Evolutionary conservation across 2,113 vertebrate species (phyloP).

Genomic region (Psilopogon haemacephalus): DNA sequence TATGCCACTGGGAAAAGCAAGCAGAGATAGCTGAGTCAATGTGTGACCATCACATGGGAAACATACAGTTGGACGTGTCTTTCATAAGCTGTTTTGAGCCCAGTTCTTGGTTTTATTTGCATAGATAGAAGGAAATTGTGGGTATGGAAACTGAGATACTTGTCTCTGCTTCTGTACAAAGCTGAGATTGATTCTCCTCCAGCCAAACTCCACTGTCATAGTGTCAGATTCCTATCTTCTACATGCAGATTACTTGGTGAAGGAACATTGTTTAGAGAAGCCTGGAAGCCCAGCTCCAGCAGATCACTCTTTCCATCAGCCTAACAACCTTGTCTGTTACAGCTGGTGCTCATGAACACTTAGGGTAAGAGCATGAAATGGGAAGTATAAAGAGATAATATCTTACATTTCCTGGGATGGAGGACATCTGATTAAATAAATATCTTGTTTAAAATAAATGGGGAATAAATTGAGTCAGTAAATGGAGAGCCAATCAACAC

Average conservation of each 20-base stretch:
- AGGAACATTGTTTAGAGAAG: not conserved
- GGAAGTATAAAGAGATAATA: not conserved
- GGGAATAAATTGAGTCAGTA: conserved; percentile 20
- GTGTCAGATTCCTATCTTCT: not conserved
- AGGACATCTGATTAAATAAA: conserved; percentile 46
- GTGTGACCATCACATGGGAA: not conserved
- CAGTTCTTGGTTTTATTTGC: not conserved
- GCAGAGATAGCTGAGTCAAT: not conserved
- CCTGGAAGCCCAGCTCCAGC: not conserved
- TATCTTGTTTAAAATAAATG: conserved; percentile 1
- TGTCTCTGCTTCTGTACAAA: not conserved
- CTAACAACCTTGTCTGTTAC: not conserved
- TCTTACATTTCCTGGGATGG: not conserved
- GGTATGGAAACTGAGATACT: not conserved
- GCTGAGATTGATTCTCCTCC: not conserved
- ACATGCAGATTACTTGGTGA: not conserved
- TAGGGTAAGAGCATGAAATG: not conserved
- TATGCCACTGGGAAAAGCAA: accelerated
- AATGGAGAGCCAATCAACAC: conserved; percentile 33
- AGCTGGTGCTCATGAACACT: not conserved
- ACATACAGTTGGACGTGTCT: not conserved
- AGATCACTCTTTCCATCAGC: not conserved
- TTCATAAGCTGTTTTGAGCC: not conserved
- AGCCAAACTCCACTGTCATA: not conserved
- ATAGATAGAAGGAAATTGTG: not conserved